A percentile compares a stretch with the other conserved stretches of the same genome.
phyloP scores from a whole-genome alignment of 2,888 invertebrate species.

The Eupithecia centaureata region DNA sequence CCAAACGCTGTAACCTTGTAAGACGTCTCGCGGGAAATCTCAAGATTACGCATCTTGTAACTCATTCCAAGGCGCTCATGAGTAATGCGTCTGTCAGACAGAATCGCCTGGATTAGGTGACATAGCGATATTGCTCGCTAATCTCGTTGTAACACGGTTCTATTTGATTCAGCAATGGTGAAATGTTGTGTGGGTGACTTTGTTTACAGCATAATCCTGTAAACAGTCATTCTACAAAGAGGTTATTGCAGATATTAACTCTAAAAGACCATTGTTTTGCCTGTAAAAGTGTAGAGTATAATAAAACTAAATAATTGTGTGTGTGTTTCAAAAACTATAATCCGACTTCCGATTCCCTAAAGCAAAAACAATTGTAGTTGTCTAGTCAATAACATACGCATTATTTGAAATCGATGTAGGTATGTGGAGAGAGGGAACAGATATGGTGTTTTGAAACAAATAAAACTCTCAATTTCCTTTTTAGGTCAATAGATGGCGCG shows the following conservation, averaged over 20 bases:
- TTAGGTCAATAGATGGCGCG: no score
- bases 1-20: constrained; percentile 25
- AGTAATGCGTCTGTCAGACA: constrained; percentile 27
- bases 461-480: no score
- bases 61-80: constrained; percentile 23
- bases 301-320: no score
- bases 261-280: background rate
- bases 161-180: constrained; percentile 10
- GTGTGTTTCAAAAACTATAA: no score
- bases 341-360: no score
- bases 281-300: background rate
- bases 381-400: no score
- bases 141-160: constrained; percentile 14
- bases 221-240: background rate
- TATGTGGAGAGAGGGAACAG: no score
- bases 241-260: background rate
- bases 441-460: no score
- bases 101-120: constrained; percentile 24
- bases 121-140: constrained; percentile 17
- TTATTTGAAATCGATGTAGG: no score
- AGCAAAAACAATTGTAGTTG: no score
- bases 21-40: constrained; percentile 28
- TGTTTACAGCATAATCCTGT: background rate
- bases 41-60: constrained; percentile 30
- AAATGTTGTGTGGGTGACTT: background rate